Percentiles rank a stretch among this genome's conserved stretches.
phyloP scores from a whole-genome alignment of 2,888 invertebrate genomes.

The Tribolium freemani region DNA sequence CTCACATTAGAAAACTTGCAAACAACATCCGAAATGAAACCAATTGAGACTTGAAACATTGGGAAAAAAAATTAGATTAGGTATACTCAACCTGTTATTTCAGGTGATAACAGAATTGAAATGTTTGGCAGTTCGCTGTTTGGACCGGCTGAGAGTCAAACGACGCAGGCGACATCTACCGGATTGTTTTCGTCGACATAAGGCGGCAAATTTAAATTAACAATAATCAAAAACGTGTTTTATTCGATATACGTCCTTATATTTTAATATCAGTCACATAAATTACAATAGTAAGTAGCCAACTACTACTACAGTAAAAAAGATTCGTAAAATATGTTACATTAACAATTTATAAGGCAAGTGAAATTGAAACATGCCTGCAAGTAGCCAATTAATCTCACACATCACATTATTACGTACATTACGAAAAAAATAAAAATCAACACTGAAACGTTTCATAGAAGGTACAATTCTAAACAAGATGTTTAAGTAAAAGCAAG shows the following conservation, averaged over 20 bases:
- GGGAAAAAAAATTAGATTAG: slow-evolving; percentile 15
- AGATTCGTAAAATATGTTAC: slow-evolving; percentile 56
- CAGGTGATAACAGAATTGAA: slow-evolving; percentile 26
- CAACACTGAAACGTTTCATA: slow-evolving; percentile 25
- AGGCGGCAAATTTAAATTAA: neutral
- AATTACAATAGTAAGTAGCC: slow-evolving; percentile 51
- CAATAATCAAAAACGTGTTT: neutral
- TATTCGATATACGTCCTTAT: neutral
- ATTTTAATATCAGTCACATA: slow-evolving; percentile 57
- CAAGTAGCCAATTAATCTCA: slow-evolving; percentile 48
- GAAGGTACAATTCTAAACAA: neutral
- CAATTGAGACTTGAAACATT: slow-evolving; percentile 16
- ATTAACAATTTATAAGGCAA: slow-evolving; percentile 44
- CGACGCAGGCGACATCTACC: neutral
- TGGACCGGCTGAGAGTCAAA: neutral
- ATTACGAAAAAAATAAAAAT: slow-evolving; percentile 42
- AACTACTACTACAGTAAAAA: slow-evolving; percentile 57
- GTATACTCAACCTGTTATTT: slow-evolving; percentile 28
- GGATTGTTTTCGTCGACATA: neutral
- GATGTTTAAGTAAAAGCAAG: no score
- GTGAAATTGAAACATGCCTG: slow-evolving; percentile 47
- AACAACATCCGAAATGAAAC: slow-evolving; percentile 11
- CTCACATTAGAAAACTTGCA: slow-evolving; percentile 25
- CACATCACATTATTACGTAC: slow-evolving; percentile 52
- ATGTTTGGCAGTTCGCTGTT: slow-evolving; percentile 3